Evolutionary conservation across 2,888 invertebrate species (phyloP), one percentile per base, ranked within the genome.

Genomic region (Drosophila austrosaltans): DNA sequence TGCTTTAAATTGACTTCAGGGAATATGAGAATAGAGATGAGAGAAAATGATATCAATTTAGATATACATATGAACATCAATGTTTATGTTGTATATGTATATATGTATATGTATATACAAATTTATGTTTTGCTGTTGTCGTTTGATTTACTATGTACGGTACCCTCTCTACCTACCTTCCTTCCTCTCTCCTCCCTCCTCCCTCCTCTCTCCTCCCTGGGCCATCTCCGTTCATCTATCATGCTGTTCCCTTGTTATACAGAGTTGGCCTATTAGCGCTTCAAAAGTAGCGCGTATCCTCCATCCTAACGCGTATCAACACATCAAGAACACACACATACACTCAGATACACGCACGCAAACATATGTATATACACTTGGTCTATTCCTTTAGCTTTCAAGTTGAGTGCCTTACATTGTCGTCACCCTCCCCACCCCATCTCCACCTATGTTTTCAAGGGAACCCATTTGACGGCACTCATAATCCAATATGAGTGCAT

Each of bases 401-500:
- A 76, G 70, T 76, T 79, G 85, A 83, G 80, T 83, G 82, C 80
- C 82, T 69, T 16, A 74, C 66, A 71, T 72, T 83, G 83, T 66
- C 60, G 8, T 54, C 44, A 16, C 39, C 44, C 36, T 2, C 32
- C 1, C 32, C 16, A n/a, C 3, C 44, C 36, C 39, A n/a, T 6
- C 32, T 1, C 36, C 22, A 16, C 3, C 44, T 25, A 44, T n/a
- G 30, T 22, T 16, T 4, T 12, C 25, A 36, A 16, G 16, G 16
- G 75, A 77, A 60, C 76, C 70, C 88, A 80, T 85, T 88, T 87
- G 71, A 80, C 75, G 78, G 87, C 83, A 86, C 83, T 88, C 83
- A 88, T 83, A 88, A 83, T 87, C 83, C 80, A 85, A 83, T 83
- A 83, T 85, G 86, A 88, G 83, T 70, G 88, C 88, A 82, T 83